Conservation (phyloP, 2,113 vertebrate genomes). For the Elephantulus edwardii region DNA sequence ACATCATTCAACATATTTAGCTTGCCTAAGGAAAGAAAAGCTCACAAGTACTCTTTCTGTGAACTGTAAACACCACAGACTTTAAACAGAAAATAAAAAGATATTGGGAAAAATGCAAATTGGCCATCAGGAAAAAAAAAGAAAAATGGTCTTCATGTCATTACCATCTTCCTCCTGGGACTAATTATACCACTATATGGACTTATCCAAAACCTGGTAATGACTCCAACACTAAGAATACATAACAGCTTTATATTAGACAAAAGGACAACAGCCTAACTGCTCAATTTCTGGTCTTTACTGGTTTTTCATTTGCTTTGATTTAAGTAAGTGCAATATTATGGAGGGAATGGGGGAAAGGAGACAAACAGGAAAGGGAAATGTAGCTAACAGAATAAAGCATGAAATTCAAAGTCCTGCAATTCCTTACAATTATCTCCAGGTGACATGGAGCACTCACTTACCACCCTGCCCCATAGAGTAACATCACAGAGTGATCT, state of each 20-base stretch:
- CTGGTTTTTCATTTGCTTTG: neutral
- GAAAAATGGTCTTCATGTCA: neutral
- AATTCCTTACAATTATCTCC: neutral
- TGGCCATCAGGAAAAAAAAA: constrained; percentile 16
- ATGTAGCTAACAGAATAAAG: neutral
- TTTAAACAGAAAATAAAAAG: constrained; percentile 48
- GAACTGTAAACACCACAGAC: constrained; percentile 56
- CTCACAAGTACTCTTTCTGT: constrained; percentile 33
- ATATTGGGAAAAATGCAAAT: constrained; percentile 39
- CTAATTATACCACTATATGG: neutral
- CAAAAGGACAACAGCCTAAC: neutral
- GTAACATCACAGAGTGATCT: fast-evolving
- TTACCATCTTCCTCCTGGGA: neutral
- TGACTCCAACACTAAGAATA: neutral
- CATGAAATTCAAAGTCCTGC: neutral
- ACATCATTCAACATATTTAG: constrained; percentile 66
- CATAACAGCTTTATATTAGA: neutral
- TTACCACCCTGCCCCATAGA: neutral
- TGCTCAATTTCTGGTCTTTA: neutral
- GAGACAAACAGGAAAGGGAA: no score
- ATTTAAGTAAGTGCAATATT: neutral
- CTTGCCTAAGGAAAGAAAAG: constrained; percentile 62
- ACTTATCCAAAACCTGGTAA: constrained; percentile 9
- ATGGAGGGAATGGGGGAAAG: neutral
- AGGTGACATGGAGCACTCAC: neutral